Evolutionary conservation across 1,140 invertebrate genomes (phyloP).

Genomic region (Chironomus striatipennis): DNA sequence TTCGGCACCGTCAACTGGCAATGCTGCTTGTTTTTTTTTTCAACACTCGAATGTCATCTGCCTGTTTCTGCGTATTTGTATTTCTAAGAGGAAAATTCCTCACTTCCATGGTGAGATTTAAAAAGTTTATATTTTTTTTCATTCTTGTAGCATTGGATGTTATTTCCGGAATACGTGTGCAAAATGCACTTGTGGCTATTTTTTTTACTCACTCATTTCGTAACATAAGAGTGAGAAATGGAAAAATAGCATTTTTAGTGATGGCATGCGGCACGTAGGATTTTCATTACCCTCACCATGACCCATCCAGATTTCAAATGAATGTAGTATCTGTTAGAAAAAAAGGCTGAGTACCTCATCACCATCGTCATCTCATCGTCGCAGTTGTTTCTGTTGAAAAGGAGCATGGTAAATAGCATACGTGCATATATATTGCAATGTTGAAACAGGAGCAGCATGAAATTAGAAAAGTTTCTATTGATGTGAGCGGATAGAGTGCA

Average conservation of each 20-base stretch:
- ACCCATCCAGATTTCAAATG: no score
- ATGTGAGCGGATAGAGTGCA: no score
- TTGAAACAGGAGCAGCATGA: not conserved
- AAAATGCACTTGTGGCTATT: conserved; percentile 22
- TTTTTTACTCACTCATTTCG: not conserved
- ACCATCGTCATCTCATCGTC: not conserved
- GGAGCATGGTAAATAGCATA: not conserved
- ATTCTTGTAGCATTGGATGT: not conserved
- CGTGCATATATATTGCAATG: conserved; percentile 9
- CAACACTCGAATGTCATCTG: not conserved
- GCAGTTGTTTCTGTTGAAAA: not conserved
- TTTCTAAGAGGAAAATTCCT: not conserved
- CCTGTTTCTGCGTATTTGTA: not conserved
- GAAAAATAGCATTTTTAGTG: not conserved
- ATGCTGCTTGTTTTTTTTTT: not conserved
- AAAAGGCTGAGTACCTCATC: no score
- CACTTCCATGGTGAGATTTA: conserved; percentile 15
- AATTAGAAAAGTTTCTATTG: not conserved
- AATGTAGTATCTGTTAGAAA: no score
- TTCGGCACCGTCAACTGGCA: not conserved
- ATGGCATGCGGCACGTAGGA: conserved; percentile 18
- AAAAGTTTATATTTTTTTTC: not conserved
- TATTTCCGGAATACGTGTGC: conserved; percentile 9
- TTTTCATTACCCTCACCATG: not conserved
- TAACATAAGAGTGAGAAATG: not conserved